Base-by-base conservation (phyloP, 2,888 invertebrate genomes). In the Hybos culiciformis region DNA sequence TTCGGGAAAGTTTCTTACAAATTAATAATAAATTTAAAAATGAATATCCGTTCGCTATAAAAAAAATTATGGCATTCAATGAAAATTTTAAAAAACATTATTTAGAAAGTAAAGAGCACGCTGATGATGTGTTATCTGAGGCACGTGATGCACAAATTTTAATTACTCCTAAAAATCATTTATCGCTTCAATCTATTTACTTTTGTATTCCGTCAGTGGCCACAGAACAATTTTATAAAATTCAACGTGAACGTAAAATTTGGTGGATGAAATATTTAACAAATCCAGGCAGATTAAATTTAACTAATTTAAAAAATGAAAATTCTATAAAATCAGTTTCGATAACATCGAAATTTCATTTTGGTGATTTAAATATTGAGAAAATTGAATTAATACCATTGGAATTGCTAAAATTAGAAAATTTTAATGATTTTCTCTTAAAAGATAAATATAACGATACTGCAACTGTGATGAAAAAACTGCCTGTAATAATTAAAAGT, bases 241-340 rank as follows among this genome's bases (percentile, higher is more conserved):
- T 81, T 69, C 85, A 85, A 57, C 72, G 80, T 47, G 79, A 83
- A 54, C 72, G 85, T 43, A 82, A 82, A 59, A 77, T 79, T 52
- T 88, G 87, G 86, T 88, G 87, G 87, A 78, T 85, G 65, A 83
- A 80, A 74, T 74, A 79, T 58, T 79, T 82, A 45, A 74, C 76
- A 4, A 75, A 77, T 53, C 86, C 87, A 12, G 80, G 81, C 46
- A 69, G 80, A 38, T 84, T 83, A 60, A 59, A 63, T 32, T 59
- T 82, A 8, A 73, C 73, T 39, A 81, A 83, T 53, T 69, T 66
- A 57, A 72, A 63, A 62, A 63, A 41, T 44, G 53, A 69, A 38
- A 60, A 57, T 31, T 62, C 64, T 19, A 54, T 55, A 29, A 65
- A 70, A 42, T 64, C 66, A 40, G 75, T 80, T 4, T 73, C 80